phyloP scores from a whole-genome alignment of 1,140 invertebrate genomes.

The Drosophila chauvacae region DNA sequence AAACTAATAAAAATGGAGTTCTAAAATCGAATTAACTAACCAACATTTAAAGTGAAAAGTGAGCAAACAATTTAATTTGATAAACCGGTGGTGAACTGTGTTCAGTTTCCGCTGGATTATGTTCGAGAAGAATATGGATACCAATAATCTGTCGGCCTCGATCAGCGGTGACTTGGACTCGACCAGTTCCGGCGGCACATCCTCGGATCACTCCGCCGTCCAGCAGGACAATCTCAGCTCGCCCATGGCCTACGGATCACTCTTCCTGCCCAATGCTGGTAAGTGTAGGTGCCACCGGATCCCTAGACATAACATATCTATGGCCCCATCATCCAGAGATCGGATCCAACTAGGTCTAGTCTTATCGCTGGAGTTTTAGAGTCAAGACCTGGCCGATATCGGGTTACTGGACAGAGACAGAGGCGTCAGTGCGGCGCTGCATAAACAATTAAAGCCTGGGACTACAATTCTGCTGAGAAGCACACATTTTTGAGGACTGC shows the following conservation, averaged over 20 bases:
- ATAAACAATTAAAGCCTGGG: constrained; percentile 77
- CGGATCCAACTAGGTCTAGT: constrained; percentile 26
- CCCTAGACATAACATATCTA: neutral
- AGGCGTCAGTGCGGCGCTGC: constrained; percentile 77
- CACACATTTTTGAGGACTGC: constrained; percentile 67
- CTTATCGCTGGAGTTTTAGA: constrained; percentile 53
- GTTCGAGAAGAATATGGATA: constrained; percentile 82
- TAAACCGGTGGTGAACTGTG: constrained; percentile 2
- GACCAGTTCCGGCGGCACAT: constrained; percentile 81
- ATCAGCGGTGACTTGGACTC: constrained; percentile 79
- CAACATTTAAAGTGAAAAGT: constrained; percentile 1
- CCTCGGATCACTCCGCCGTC: constrained; percentile 75
- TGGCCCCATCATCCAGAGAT: constrained; percentile 10
- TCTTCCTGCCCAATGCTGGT: constrained; percentile 81
- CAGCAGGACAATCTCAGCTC: constrained; percentile 82
- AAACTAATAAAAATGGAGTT: neutral
- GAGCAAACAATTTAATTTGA: neutral
- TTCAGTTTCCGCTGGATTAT: constrained; percentile 44
- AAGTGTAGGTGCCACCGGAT: constrained; percentile 25
- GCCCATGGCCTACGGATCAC: constrained; percentile 74
- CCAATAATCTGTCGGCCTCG: constrained; percentile 68
- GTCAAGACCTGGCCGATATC: constrained; percentile 37
- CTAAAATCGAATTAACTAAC: neutral
- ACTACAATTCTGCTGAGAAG: constrained; percentile 71
- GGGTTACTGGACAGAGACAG: constrained; percentile 45